Conservation (phyloP, 2,113 vertebrate species). For the Rhea americana region DNA sequence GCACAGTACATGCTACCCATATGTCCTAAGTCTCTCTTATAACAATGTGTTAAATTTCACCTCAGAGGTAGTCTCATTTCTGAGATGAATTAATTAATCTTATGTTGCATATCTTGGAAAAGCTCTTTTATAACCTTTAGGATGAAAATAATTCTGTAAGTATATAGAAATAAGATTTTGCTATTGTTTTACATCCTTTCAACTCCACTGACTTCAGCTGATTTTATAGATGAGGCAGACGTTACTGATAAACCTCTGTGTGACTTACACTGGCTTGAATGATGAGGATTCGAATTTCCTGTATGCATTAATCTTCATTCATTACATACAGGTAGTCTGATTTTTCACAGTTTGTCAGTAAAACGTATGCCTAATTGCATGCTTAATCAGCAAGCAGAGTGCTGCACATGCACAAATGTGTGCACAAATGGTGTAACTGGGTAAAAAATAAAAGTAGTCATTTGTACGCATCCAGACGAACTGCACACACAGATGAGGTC, state of each 20-base stretch:
- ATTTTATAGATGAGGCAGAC: neutral
- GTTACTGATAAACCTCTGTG: neutral
- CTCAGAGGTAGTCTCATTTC: neutral
- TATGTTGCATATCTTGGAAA: neutral
- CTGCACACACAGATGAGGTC: neutral
- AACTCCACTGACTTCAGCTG: neutral
- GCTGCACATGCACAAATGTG: neutral
- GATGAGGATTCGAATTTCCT: neutral
- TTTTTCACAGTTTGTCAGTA: neutral
- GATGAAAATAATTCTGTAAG: neutral
- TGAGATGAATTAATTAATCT: neutral
- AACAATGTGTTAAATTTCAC: neutral
- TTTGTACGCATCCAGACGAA: neutral
- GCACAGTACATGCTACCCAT: neutral
- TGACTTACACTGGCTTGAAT: neutral
- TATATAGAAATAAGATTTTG: neutral
- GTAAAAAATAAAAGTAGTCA: neutral
- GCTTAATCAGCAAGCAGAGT: neutral
- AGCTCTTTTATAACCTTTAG: neutral
- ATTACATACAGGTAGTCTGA: rapidly evolving
- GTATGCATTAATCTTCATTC: neutral
- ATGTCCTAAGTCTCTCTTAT: neutral
- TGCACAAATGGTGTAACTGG: neutral
- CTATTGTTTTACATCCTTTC: neutral
- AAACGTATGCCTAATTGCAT: neutral